Conservation (phyloP, 2,888 invertebrate species). For the Parnassius mnemosyne region DNA sequence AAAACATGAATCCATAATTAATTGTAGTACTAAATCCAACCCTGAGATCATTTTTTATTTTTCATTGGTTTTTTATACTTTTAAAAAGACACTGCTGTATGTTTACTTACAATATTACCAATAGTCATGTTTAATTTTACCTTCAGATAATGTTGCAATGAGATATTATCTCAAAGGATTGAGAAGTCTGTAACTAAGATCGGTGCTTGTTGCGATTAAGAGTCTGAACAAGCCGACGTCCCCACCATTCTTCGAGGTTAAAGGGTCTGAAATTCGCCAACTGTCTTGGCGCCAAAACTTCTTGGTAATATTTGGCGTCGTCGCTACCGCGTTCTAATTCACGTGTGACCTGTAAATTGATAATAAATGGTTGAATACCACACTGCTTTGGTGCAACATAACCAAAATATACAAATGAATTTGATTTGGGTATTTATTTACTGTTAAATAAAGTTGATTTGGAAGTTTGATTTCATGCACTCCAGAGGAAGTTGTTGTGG, state of each 20-base stretch:
- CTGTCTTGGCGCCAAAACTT: constrained; percentile 80
- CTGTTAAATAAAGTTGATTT: too few relatives aligned
- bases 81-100: background rate
- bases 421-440: too few relatives aligned
- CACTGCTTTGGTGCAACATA: too few relatives aligned
- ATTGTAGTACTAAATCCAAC: background rate
- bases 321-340: constrained; percentile 78
- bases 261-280: constrained; percentile 88
- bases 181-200: constrained; percentile 52
- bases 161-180: constrained; percentile 35
- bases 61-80: background rate
- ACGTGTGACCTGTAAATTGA: constrained; percentile 71
- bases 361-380: background rate
- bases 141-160: constrained; percentile 35
- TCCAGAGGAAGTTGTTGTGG: too few relatives aligned
- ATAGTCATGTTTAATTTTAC: background rate
- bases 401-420: too few relatives aligned
- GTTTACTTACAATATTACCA: background rate
- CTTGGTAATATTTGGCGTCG: constrained; percentile 83
- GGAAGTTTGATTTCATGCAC: too few relatives aligned
- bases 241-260: constrained; percentile 89
- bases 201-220: constrained; percentile 79
- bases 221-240: constrained; percentile 84
- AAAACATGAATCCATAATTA: background rate
- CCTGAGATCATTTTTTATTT: background rate